A percentile compares a stretch with the other conserved stretches of the same genome.
Evolutionary conservation across 2,888 invertebrate species (phyloP).

Genomic region (Dendrolimus pini): DNA sequence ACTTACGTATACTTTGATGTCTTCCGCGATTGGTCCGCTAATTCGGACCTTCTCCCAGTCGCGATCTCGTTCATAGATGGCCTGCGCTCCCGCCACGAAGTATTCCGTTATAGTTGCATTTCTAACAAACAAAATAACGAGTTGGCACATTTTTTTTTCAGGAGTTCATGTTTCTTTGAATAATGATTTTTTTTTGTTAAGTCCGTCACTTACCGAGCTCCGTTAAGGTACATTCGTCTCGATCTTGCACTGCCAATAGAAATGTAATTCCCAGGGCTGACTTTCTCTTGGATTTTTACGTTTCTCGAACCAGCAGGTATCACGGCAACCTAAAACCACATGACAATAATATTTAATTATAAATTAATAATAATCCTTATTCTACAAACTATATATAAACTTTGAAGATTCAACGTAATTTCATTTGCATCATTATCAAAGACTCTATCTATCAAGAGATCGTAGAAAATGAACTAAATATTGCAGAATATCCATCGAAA

Average conservation of each 20-base stretch:
- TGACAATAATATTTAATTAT: too few species aligned
- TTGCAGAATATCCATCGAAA: too few species aligned
- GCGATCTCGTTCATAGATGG: slow-evolving; percentile 86
- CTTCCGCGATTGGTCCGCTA: slow-evolving; percentile 87
- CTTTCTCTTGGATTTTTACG: slow-evolving; percentile 85
- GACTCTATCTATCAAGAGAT: too few species aligned
- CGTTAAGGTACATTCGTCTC: slow-evolving; percentile 86
- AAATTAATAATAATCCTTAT: too few species aligned
- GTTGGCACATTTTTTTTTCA: too few species aligned
- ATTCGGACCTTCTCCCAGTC: slow-evolving; percentile 89
- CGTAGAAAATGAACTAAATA: too few species aligned
- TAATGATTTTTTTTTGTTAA: too few species aligned
- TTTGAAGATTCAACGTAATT: too few species aligned
- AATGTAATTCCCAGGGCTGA: slow-evolving; percentile 86
- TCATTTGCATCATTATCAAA: too few species aligned
- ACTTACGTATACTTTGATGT: slow-evolving; percentile 88
- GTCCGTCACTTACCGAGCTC: slow-evolving; percentile 77
- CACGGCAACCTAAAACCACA: slow-evolving; percentile 74
- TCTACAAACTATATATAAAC: too few species aligned
- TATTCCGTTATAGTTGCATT: slow-evolving; percentile 86
- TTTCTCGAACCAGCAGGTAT: slow-evolving; percentile 89
- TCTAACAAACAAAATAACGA: slow-evolving; percentile 40
- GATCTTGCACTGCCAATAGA: slow-evolving; percentile 84
- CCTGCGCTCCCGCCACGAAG: slow-evolving; percentile 85
- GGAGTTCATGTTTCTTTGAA: too few species aligned